Evolutionary conservation across 2,797 vertebrate species (phyloP).

Genomic region (Astyanax mexicanus): DNA sequence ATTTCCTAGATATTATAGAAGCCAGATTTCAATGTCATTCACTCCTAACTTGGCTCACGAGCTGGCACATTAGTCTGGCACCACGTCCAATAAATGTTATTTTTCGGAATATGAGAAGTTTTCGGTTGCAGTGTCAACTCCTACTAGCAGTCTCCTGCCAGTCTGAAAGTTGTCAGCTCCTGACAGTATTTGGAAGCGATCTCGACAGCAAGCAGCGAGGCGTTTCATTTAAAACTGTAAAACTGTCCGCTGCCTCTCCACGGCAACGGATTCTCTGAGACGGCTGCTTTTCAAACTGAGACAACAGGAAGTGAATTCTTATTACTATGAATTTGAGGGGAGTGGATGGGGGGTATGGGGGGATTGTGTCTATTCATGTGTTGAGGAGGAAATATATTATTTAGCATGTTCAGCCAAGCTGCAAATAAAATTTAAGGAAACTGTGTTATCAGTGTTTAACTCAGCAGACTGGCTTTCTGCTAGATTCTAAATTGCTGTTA

Average conservation of each 20-base stretch:
- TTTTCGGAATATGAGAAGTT: neutral
- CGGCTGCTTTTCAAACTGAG: neutral
- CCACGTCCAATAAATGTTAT: neutral
- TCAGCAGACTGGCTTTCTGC: neutral
- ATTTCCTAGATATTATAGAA: neutral
- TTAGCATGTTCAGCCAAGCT: conserved; percentile 23
- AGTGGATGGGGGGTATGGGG: neutral
- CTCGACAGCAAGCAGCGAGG: neutral
- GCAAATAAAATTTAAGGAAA: conserved; percentile 34
- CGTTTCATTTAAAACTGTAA: conserved; percentile 12
- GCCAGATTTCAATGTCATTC: conserved; percentile 2
- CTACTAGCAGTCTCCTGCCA: neutral
- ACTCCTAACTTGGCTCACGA: neutral
- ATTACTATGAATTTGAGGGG: neutral
- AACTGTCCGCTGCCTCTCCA: neutral
- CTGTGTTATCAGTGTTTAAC: conserved; percentile 39
- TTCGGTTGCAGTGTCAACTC: neutral
- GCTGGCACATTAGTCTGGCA: neutral
- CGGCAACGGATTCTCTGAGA: neutral
- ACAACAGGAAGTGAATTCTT: conserved; percentile 2
- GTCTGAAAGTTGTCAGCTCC: conserved; percentile 3
- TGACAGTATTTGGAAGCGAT: neutral
- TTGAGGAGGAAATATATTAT: conserved; percentile 38
- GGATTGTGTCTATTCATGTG: conserved; percentile 8
- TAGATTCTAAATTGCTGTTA: conserved; percentile 1